phyloP scores from a whole-genome alignment of 2,888 invertebrate genomes.

The Maniola hyperantus region DNA sequence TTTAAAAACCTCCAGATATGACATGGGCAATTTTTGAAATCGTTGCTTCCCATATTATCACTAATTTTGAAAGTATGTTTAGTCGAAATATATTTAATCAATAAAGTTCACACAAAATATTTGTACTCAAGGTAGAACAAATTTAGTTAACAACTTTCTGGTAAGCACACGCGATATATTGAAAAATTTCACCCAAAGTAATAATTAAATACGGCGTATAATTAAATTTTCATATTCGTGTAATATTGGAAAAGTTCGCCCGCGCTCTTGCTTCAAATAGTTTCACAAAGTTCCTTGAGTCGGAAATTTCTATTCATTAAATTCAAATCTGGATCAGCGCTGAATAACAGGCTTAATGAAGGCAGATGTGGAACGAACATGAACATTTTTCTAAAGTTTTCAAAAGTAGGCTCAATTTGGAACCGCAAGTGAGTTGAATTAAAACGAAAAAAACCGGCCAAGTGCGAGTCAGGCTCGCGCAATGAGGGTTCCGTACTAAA shows the following conservation, averaged over 20 bases:
- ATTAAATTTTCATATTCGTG: slow-evolving; percentile 39
- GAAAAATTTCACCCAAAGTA: slow-evolving; percentile 25
- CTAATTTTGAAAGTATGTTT: too few relatives aligned
- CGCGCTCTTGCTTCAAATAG: slow-evolving; percentile 35
- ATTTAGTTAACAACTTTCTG: slow-evolving; percentile 31
- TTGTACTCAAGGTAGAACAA: background rate
- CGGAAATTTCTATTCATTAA: slow-evolving; percentile 40
- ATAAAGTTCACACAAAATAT: background rate
- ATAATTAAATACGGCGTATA: slow-evolving; percentile 32
- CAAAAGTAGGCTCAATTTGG: slow-evolving; percentile 9
- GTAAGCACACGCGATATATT: slow-evolving; percentile 13
- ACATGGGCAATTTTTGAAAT: too few relatives aligned
- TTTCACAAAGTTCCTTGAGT: slow-evolving; percentile 36
- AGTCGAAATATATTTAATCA: background rate
- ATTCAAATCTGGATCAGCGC: slow-evolving; percentile 37
- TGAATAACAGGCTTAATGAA: slow-evolving; percentile 33
- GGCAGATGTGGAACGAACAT: slow-evolving; percentile 21
- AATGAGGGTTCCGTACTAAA: too few relatives aligned
- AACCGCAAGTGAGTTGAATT: background rate
- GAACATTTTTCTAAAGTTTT: slow-evolving; percentile 21
- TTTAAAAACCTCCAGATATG: too few relatives aligned
- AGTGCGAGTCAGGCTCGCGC: too few relatives aligned
- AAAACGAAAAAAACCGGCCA: background rate
- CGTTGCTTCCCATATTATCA: too few relatives aligned
- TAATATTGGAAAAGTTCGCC: slow-evolving; percentile 39